Conservation (phyloP, 1,140 invertebrate species). For the Zaprionus vittiger region DNA sequence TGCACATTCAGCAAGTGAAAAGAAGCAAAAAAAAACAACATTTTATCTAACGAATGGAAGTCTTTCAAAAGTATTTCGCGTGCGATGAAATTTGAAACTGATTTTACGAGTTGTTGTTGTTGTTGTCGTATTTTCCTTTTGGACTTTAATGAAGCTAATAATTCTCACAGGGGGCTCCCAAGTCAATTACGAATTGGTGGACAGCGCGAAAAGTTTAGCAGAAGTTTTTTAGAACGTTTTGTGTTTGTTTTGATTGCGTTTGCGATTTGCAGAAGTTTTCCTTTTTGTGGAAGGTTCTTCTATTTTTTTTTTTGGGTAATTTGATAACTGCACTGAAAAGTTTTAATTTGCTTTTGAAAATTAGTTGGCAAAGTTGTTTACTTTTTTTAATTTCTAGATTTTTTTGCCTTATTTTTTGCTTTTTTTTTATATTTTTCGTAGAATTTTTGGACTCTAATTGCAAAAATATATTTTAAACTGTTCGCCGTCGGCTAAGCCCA, state of each 20-base stretch:
- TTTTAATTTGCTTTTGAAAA: conserved; percentile 9
- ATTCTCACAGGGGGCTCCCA: neutral
- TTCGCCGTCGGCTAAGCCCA: conserved; percentile 36
- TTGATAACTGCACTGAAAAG: conserved; percentile 14
- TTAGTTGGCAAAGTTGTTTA: conserved; percentile 29
- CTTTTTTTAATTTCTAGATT: neutral
- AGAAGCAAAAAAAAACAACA: neutral
- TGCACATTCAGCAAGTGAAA: neutral
- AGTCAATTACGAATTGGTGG: conserved; percentile 5
- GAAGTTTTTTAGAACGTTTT: conserved; percentile 12
- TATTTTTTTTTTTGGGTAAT: conserved; percentile 5
- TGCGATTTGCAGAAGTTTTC: conserved; percentile 3
- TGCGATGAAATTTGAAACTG: conserved; percentile 10
- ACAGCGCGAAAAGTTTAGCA: conserved; percentile 7
- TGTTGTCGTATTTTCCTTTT: neutral
- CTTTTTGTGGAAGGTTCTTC: neutral
- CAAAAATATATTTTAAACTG: conserved; percentile 21
- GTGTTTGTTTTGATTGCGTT: conserved; percentile 15
- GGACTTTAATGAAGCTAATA: conserved; percentile 22
- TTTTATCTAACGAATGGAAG: conserved; percentile 14
- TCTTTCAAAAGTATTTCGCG: conserved; percentile 16
- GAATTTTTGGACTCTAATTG: neutral
- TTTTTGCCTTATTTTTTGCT: neutral
- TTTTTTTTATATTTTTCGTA: neutral
- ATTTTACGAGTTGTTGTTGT: neutral